Evolutionary conservation across 2,113 vertebrate species (phyloP).

Genomic region (Hylia prasina): DNA sequence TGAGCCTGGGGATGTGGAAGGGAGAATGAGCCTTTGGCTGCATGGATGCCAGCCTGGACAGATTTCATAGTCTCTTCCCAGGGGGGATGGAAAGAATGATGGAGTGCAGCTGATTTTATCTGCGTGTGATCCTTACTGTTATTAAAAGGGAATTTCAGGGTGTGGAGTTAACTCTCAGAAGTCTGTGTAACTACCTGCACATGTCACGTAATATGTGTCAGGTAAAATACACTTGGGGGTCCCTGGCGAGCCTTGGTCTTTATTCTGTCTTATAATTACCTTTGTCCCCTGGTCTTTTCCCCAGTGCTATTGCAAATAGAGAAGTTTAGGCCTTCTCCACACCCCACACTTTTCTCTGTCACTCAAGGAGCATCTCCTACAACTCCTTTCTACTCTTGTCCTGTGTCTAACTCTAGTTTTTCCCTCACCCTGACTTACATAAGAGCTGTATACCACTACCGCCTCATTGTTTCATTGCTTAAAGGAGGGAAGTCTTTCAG

Average conservation of each 20-base stretch:
- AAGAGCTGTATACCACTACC: not conserved
- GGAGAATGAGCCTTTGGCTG: not conserved
- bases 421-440: not conserved
- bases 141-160: conserved; percentile 36
- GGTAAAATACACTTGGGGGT: not conserved
- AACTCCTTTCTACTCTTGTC: not conserved
- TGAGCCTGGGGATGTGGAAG: not conserved
- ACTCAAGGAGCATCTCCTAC: not conserved
- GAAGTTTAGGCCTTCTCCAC: not conserved
- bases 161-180: conserved; percentile 42
- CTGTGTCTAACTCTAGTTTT: not conserved
- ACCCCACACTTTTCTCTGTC: not conserved
- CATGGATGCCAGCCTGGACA: not conserved
- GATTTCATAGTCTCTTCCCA: not conserved
- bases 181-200: not conserved
- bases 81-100: conserved; percentile 42
- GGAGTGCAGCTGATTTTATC: conserved; percentile 23
- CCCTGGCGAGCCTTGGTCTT: not conserved
- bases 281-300: not conserved
- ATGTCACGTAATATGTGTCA: fast-evolving
- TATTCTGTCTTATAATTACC: not conserved
- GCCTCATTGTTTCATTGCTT: not conserved
- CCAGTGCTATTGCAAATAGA: not conserved
- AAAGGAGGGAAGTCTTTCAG: not conserved
- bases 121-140: not conserved